Percentiles rank a stretch among this genome's conserved stretches.
phyloP scores from a whole-genome alignment of 1,140 invertebrate genomes.

The Aleiodes sp. region DNA sequence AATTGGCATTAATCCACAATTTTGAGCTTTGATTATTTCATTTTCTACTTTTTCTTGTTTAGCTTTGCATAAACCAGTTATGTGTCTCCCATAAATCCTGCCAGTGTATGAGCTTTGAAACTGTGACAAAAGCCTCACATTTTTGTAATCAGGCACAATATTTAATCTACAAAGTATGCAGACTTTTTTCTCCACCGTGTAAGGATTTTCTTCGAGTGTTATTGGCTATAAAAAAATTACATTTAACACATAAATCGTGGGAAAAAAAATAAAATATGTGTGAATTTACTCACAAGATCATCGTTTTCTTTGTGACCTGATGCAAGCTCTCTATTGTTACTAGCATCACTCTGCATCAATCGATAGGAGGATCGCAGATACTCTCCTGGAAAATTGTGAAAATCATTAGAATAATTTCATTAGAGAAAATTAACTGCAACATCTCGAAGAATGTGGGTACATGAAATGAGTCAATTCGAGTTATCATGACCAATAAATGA shows the following conservation, averaged over 20 bases:
- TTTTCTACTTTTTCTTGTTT: conserved; percentile 77
- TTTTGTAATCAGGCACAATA: conserved; percentile 91
- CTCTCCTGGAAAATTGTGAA: neutral
- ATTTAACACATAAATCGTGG: neutral
- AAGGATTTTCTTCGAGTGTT: conserved; percentile 82
- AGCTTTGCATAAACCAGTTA: conserved; percentile 85
- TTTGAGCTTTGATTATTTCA: conserved; percentile 79
- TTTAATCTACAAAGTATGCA: conserved; percentile 91
- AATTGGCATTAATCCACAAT: conserved; percentile 64
- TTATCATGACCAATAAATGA: too few species aligned
- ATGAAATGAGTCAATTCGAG: too few species aligned
- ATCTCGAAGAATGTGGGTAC: too few species aligned
- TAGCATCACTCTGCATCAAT: neutral
- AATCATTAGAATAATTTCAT: too few species aligned
- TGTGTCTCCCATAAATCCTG: conserved; percentile 87
- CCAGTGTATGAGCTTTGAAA: conserved; percentile 96
- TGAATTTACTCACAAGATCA: neutral
- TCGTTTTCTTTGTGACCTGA: neutral
- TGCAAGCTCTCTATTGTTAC: neutral
- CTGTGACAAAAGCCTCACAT: conserved; percentile 89
- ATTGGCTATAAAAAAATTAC: conserved; percentile 61
- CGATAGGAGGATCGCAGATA: neutral
- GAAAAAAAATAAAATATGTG: neutral
- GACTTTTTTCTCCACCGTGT: conserved; percentile 73
- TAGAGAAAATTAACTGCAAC: too few species aligned